A percentile compares a stretch with the other conserved stretches of the same genome.
Conservation (phyloP, 2,113 vertebrate genomes). For the Diadophis punctatus region DNA sequence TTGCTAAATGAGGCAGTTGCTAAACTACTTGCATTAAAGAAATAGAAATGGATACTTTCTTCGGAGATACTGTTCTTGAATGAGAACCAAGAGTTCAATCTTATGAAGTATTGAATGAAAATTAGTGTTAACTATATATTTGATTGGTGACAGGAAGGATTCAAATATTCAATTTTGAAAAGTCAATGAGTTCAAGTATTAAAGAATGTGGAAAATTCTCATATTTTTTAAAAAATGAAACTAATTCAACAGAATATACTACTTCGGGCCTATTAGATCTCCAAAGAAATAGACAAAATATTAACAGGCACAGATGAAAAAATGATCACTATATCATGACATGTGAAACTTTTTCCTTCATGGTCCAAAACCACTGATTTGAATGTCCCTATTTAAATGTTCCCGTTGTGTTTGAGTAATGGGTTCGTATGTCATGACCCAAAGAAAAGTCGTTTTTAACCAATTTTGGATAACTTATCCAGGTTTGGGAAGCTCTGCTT, state of each 20-base stretch:
- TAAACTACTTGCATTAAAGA: not conserved
- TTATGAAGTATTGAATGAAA: not conserved
- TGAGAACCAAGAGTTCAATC: not conserved
- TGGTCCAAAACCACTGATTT: no score
- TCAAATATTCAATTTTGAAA: not conserved
- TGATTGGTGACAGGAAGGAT: not conserved
- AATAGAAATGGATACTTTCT: not conserved
- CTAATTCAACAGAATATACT: not conserved
- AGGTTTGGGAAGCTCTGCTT: no score
- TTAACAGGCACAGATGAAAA: no score
- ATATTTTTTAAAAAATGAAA: not conserved
- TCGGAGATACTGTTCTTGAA: not conserved
- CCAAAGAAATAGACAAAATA: no score
- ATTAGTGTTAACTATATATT: not conserved
- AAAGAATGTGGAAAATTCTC: not conserved
- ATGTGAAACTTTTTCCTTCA: no score
- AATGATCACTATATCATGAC: no score
- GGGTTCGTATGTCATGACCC: no score
- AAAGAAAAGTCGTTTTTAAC: no score
- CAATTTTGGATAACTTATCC: no score
- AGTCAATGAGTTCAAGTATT: not conserved
- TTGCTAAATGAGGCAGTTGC: no score
- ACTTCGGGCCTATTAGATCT: not conserved
- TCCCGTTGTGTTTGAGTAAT: no score
- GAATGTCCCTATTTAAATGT: no score